Conservation (phyloP, 2,797 vertebrate species). For the Gephyroberyx darwinii region DNA sequence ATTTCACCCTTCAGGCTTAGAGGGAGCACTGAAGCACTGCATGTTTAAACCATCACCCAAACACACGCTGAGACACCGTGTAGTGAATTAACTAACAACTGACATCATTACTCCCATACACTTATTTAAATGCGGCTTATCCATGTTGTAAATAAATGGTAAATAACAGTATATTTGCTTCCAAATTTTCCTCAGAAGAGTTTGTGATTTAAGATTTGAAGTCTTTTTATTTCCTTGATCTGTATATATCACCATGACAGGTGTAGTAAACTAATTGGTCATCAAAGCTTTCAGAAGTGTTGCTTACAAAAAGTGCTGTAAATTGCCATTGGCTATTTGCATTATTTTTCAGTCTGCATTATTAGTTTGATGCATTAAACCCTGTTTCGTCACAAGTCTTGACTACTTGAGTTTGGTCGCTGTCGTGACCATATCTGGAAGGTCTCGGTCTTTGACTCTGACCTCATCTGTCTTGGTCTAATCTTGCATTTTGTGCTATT, state of each 20-base stretch:
- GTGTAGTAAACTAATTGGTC: slow-evolving; percentile 27
- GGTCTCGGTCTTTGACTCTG: no score
- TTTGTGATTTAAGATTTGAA: slow-evolving; percentile 15
- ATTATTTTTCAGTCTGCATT: slow-evolving; percentile 35
- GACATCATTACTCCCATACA: slow-evolving; percentile 37
- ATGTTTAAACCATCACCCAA: slow-evolving; percentile 51
- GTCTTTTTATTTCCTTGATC: not conserved
- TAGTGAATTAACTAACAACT: slow-evolving; percentile 43
- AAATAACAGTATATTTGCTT: slow-evolving; percentile 60
- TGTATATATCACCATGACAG: slow-evolving; percentile 25
- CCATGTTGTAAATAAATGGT: slow-evolving; percentile 70
- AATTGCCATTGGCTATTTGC: slow-evolving; percentile 21
- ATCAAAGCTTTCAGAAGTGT: slow-evolving; percentile 12
- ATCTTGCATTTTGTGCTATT: not conserved
- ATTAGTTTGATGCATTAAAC: slow-evolving; percentile 42
- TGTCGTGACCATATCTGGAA: no score
- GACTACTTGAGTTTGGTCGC: not conserved
- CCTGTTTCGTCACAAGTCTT: not conserved
- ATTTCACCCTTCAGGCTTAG: slow-evolving; percentile 69
- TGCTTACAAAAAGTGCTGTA: slow-evolving; percentile 16
- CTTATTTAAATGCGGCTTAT: slow-evolving; percentile 27
- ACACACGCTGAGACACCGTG: slow-evolving; percentile 3
- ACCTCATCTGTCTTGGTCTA: no score
- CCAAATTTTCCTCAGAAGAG: slow-evolving; percentile 32
- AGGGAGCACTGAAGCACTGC: slow-evolving; percentile 79